Percentiles rank a stretch among this genome's conserved stretches.
phyloP scores from a whole-genome alignment of 1,140 invertebrate species.

The Aphelinus atriplicis region DNA sequence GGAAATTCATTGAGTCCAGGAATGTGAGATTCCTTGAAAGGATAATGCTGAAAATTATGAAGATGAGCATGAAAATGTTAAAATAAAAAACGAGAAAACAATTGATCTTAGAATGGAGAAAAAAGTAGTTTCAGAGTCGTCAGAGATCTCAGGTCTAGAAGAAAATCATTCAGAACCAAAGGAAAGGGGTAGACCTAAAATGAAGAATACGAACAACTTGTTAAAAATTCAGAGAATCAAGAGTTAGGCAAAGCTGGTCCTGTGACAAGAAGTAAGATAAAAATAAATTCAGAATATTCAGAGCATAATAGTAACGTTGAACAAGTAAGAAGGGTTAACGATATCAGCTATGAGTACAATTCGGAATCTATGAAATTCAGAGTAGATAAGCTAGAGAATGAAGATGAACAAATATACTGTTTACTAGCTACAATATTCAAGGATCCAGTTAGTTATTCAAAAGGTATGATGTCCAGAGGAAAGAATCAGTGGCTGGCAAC shows the following conservation, averaged over 20 bases:
- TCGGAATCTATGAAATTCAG: background rate
- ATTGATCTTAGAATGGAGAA: background rate
- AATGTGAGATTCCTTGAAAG: background rate
- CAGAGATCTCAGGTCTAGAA: background rate
- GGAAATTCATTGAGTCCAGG: too few species aligned
- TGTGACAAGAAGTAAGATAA: background rate
- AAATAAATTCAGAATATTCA: background rate
- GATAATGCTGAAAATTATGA: too few species aligned
- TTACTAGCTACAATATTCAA: background rate
- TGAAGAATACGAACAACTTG: background rate
- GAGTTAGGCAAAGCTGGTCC: background rate
- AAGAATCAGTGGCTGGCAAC: background rate
- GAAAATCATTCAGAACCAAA: background rate
- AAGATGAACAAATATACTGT: constrained; percentile 6
- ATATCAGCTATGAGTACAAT: background rate
- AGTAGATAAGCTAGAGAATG: background rate
- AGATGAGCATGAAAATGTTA: background rate
- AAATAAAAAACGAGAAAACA: background rate
- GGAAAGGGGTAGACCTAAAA: background rate
- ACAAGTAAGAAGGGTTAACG: background rate
- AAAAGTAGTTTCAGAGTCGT: background rate
- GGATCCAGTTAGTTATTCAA: background rate
- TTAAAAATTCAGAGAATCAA: background rate
- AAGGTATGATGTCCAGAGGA: background rate
- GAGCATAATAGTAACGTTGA: background rate